Evolutionary conservation across 1,140 invertebrate species (phyloP), one percentile per base, ranked within the genome.

Genomic region (Oreohelix idahoensis): DNA sequence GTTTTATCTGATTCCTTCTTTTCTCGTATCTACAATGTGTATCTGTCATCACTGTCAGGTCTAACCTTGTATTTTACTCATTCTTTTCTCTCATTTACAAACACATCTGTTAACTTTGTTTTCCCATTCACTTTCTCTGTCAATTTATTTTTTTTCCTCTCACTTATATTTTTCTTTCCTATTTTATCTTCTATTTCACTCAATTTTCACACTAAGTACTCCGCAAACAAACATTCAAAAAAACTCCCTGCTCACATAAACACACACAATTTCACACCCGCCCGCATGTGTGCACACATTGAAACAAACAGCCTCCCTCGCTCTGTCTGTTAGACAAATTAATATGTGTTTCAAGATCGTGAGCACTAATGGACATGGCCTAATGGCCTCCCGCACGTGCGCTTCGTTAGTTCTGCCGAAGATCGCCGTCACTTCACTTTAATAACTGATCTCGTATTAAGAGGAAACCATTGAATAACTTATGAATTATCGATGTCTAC

Each of bases 401-500:
- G 53, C 5, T 2, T 5, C 53, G 15, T 4, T 58, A 5, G 1
- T 58, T 2, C 15, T 58, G 2, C 8, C 53, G 2, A n/a, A 58
- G 53, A 58, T 58, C 53, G 23, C 53, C 20, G 53, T 58, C 53
- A 58, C 53, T 20, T 58, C 53, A 58, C 53, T 58, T n/a, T 58
- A 58, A n/a, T 23, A 58, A 58, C 20, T 58, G 53, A 5, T 58
- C 17, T 58, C 10, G 53, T 58, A 58, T 58, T 20, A 58, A 58
- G 53, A n/a, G 26, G 23, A 11, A 26, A 8, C 58, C 58, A 15
- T n/a, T 53, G 53, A 32, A 49, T 45, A 79, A 74, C 70, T 66
- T 76, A 84, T 84, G 63, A 84, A 79, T 84, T 79, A 84, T 84
- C 83, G 39, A 84, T 84, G 77, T n/a, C n/a, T n/a, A n/a, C n/a